Evolutionary conservation across 2,888 invertebrate species (phyloP).

Genomic region (Campoletis raptor): DNA sequence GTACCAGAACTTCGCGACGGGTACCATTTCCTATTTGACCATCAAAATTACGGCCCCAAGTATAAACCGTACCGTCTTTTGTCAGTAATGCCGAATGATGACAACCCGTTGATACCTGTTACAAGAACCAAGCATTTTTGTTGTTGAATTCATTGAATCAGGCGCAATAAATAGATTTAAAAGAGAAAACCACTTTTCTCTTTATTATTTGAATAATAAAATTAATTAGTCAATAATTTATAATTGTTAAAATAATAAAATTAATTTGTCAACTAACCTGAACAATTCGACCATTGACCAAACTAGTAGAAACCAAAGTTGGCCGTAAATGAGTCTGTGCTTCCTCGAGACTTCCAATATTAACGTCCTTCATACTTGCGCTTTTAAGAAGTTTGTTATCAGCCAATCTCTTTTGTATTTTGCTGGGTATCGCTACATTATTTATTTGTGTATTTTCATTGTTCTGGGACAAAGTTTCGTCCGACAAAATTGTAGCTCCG

Average conservation of each 20-base stretch:
- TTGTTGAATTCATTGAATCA: too few species aligned
- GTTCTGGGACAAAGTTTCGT: conserved; percentile 56
- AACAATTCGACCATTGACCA: conserved; percentile 88
- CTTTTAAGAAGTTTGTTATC: conserved; percentile 64
- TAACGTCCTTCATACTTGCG: conserved; percentile 69
- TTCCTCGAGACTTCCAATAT: conserved; percentile 76
- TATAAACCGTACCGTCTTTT: conserved; percentile 90
- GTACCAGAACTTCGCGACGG: conserved; percentile 87
- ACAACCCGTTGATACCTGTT: conserved; percentile 89
- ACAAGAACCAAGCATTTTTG: conserved; percentile 48
- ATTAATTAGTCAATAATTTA: too few species aligned
- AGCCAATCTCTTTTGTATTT: conserved; percentile 60
- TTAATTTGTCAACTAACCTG: conserved; percentile 85
- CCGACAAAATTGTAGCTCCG: not conserved
- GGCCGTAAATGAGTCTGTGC: conserved; percentile 87
- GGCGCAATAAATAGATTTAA: too few species aligned
- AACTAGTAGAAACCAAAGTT: conserved; percentile 87
- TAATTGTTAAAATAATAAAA: too few species aligned
- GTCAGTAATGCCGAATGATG: conserved; percentile 93
- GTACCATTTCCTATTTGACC: conserved; percentile 94
- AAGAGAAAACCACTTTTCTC: too few species aligned
- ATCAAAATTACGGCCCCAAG: conserved; percentile 96
- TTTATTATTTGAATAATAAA: too few species aligned
- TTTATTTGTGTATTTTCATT: conserved; percentile 52
- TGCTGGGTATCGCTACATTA: conserved; percentile 37